A percentile compares a stretch with the other conserved stretches of the same genome.
phyloP scores from a whole-genome alignment of 2,888 invertebrate species.

The Thera britannica region DNA sequence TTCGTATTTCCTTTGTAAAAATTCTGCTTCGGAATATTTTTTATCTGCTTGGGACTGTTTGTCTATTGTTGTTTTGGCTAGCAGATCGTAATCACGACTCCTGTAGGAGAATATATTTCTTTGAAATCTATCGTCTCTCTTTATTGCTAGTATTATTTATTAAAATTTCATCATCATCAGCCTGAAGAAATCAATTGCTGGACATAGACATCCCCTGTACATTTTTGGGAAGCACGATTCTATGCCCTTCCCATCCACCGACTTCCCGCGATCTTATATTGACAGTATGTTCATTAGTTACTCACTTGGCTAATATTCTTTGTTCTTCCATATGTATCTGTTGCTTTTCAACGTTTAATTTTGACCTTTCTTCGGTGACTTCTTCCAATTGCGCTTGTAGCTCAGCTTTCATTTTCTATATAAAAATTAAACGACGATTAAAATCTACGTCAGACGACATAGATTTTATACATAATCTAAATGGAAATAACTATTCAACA shows the following conservation, averaged over 20 bases:
- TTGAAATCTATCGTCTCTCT: background rate
- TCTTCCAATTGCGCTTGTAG: slow-evolving; percentile 75
- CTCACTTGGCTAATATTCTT: slow-evolving; percentile 72
- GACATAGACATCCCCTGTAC: too few relatives aligned
- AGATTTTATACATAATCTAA: background rate
- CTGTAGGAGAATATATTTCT: slow-evolving; percentile 46
- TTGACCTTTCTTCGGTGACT: slow-evolving; percentile 70
- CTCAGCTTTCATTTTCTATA: slow-evolving; percentile 76
- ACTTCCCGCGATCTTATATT: too few relatives aligned
- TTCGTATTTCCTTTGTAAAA: slow-evolving; percentile 82
- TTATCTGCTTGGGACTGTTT: slow-evolving; percentile 85
- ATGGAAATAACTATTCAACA: background rate
- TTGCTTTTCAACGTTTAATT: slow-evolving; percentile 72
- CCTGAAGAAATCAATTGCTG: too few relatives aligned
- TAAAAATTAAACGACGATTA: background rate
- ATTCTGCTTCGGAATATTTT: slow-evolving; percentile 83
- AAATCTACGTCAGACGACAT: background rate
- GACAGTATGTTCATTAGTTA: slow-evolving; percentile 7
- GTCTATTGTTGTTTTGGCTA: slow-evolving; percentile 83
- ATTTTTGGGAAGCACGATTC: too few relatives aligned
- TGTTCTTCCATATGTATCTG: slow-evolving; percentile 77
- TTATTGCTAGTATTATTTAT: too few relatives aligned
- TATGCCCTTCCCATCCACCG: too few relatives aligned
- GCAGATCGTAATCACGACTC: slow-evolving; percentile 77
- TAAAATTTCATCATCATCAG: too few relatives aligned